Evolutionary conservation across 2,888 invertebrate genomes (phyloP).

Genomic region (Hermodice carunculata): DNA sequence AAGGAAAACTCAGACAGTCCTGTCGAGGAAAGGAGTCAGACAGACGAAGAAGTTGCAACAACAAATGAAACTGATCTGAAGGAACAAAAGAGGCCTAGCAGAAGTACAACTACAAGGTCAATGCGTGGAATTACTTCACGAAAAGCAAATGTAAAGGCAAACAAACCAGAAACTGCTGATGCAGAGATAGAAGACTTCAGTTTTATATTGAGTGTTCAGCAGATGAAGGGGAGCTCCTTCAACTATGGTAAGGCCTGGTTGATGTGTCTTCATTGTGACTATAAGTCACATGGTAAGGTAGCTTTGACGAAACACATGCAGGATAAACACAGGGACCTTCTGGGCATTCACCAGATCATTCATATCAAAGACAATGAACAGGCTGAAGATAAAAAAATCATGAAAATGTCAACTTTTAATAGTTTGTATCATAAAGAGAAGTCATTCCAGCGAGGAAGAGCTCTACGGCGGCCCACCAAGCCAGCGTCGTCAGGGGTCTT

Average conservation of each 20-base stretch:
- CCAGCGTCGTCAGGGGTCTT: conserved; percentile 54
- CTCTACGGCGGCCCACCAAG: conserved; percentile 39
- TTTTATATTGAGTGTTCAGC: conserved; percentile 45
- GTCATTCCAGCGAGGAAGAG: conserved; percentile 7
- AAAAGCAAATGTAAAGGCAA: too few species aligned
- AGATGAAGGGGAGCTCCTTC: conserved; percentile 43
- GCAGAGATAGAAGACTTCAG: too few species aligned
- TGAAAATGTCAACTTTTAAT: conserved; percentile 51
- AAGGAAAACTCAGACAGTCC: too few species aligned
- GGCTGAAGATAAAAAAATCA: conserved; percentile 42
- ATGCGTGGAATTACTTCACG: neutral
- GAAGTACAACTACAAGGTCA: neutral
- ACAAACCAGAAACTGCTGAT: too few species aligned
- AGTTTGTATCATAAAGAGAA: conserved; percentile 27
- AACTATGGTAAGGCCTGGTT: conserved; percentile 50
- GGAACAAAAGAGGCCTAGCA: neutral
- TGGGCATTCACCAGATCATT: conserved; percentile 15
- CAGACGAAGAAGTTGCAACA: neutral
- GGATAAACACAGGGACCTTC: conserved; percentile 48
- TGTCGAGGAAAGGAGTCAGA: too few species aligned
- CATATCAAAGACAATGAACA: conserved; percentile 15
- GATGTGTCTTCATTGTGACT: conserved; percentile 56
- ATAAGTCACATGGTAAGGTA: conserved; percentile 48
- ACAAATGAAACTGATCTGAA: neutral
- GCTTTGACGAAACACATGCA: conserved; percentile 55